Evolutionary conservation across 2,888 invertebrate species (phyloP).

Genomic region (Megamerina dolium): DNA sequence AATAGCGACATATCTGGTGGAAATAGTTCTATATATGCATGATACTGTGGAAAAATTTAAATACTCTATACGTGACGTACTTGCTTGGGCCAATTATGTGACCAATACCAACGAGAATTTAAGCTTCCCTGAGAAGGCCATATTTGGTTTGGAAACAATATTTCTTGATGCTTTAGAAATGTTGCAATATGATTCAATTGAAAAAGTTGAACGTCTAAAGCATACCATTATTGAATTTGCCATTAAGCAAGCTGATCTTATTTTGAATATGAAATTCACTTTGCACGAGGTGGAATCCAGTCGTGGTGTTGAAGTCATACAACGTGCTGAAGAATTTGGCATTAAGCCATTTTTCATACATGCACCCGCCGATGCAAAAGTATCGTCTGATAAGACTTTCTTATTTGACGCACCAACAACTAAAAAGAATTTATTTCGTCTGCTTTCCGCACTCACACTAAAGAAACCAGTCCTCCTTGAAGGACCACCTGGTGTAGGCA

Average conservation of each 20-base stretch:
- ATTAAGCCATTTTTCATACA: constrained; percentile 68
- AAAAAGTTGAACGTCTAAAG: constrained; percentile 50
- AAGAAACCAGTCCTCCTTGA: constrained; percentile 91
- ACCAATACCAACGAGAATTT: constrained; percentile 45
- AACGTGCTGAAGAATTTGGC: constrained; percentile 55
- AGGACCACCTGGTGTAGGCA: constrained; percentile 97
- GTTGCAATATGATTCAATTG: constrained; percentile 62
- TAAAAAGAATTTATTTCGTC: constrained; percentile 71
- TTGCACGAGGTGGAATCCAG: constrained; percentile 43
- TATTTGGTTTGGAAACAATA: constrained; percentile 86
- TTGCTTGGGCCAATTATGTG: constrained; percentile 89
- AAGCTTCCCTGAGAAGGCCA: constrained; percentile 59
- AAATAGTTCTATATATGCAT: constrained; percentile 74
- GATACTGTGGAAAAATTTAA: constrained; percentile 71
- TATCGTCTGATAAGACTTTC: constrained; percentile 51
- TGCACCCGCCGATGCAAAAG: constrained; percentile 24
- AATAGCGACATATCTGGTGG: constrained; percentile 67
- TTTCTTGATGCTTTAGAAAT: constrained; percentile 88
- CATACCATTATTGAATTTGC: constrained; percentile 56
- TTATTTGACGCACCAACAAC: constrained; percentile 74
- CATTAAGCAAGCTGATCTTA: constrained; percentile 51
- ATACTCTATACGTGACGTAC: constrained; percentile 83
- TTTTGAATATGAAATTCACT: constrained; percentile 47
- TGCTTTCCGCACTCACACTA: constrained; percentile 83
- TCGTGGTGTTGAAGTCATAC: constrained; percentile 37